A percentile compares a stretch with the other conserved stretches of the same genome.
phyloP scores from a whole-genome alignment of 2,797 vertebrate genomes.

The Lagocephalus sceleratus region DNA sequence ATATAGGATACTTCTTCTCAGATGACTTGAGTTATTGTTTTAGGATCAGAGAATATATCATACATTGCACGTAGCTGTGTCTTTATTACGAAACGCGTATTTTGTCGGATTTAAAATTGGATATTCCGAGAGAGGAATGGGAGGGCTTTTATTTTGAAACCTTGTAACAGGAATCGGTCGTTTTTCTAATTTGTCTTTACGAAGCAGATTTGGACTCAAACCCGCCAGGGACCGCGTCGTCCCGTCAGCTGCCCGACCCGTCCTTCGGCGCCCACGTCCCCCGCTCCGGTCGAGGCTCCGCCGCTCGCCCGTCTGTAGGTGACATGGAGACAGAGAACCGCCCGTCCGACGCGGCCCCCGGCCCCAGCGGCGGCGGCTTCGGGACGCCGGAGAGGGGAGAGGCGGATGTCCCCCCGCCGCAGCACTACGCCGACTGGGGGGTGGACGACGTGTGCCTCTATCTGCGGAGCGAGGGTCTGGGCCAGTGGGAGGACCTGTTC shows the following conservation, averaged over 20 bases:
- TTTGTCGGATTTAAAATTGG: too few relatives aligned
- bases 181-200: not conserved
- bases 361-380: not conserved
- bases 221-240: constrained; percentile 33
- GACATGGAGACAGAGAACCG: constrained; percentile 69
- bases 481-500: constrained; percentile 50
- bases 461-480: constrained; percentile 52
- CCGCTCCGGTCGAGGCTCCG: too few relatives aligned
- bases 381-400: constrained; percentile 63
- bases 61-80: too few relatives aligned
- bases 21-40: too few relatives aligned
- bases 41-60: too few relatives aligned
- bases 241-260: constrained; percentile 32
- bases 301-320: too few relatives aligned
- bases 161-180: not conserved
- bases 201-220: not conserved
- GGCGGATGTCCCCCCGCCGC: not conserved
- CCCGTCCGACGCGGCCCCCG: not conserved
- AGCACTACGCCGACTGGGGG: constrained; percentile 61
- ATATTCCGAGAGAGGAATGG: not conserved
- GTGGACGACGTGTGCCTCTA: constrained; percentile 63
- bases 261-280: not conserved
- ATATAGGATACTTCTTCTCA: too few relatives aligned
- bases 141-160: constrained; percentile 34
- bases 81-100: too few relatives aligned